Evolutionary conservation across 1,140 invertebrate species (phyloP).

Genomic region (Diorhabda elongata): DNA sequence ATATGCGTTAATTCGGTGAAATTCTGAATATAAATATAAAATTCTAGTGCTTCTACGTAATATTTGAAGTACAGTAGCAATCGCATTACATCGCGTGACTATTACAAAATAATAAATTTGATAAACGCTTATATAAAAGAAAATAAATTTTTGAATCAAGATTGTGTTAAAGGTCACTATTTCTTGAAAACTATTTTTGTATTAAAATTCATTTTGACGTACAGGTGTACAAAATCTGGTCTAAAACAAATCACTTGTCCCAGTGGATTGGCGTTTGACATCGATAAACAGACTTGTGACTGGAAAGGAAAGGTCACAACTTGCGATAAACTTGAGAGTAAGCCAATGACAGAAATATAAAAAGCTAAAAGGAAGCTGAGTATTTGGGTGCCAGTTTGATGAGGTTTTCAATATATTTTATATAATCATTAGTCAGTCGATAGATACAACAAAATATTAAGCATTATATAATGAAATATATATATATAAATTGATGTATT

Average conservation of each 20-base stretch:
- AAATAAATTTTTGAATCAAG: no score
- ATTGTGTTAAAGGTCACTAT: slow-evolving; percentile 35
- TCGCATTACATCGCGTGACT: no score
- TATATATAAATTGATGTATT: no score
- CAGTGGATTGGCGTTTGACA: slow-evolving; percentile 91
- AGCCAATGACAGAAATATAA: slow-evolving; percentile 48
- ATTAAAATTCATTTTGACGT: slow-evolving; percentile 39
- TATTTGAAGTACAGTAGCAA: no score
- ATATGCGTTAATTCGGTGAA: no score
- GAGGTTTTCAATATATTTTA: slow-evolving; percentile 17
- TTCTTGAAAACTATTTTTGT: slow-evolving; percentile 41
- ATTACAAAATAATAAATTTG: no score
- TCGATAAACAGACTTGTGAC: slow-evolving; percentile 95
- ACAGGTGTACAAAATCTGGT: slow-evolving; percentile 87
- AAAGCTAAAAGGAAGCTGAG: slow-evolving; percentile 20
- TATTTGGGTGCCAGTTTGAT: slow-evolving; percentile 19
- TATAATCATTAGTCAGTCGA: neutral
- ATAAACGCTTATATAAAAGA: no score
- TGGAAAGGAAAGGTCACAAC: slow-evolving; percentile 95
- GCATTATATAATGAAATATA: no score
- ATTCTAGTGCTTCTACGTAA: no score
- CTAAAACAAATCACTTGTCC: slow-evolving; percentile 92
- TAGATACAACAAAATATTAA: no score
- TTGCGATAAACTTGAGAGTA: slow-evolving; percentile 94
- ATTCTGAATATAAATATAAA: no score